Evolutionary conservation across 1,140 invertebrate species (phyloP).

Genomic region (Lutraria rhynchaena): DNA sequence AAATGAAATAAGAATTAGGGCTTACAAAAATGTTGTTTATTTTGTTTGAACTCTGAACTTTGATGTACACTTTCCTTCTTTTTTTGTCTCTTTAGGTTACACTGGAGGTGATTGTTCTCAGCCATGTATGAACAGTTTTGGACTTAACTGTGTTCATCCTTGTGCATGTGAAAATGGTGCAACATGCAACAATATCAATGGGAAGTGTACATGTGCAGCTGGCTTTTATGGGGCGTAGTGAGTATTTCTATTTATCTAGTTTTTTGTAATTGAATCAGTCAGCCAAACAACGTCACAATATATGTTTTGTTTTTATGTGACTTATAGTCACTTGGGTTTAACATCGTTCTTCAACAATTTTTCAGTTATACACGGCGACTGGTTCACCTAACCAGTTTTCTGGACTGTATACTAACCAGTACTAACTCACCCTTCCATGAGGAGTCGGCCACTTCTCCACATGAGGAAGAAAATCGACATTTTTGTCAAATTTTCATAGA

Average conservation of each 20-base stretch:
- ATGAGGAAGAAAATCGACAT: too few relatives aligned
- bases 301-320: background rate
- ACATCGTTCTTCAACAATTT: too few relatives aligned
- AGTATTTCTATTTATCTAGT: background rate
- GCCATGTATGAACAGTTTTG: slow-evolving; percentile 33
- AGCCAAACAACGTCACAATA: background rate
- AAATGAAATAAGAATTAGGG: too few relatives aligned
- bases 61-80: background rate
- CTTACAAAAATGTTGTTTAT: background rate
- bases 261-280: too few relatives aligned
- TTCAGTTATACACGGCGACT: background rate
- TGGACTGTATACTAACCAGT: background rate
- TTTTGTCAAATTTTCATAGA: too few relatives aligned
- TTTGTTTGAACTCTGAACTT: background rate
- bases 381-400: background rate
- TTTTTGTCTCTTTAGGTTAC: background rate
- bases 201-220: slow-evolving; percentile 18
- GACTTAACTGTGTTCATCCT: slow-evolving; percentile 28
- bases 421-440: too few relatives aligned
- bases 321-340: background rate
- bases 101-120: slow-evolving; percentile 9
- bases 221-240: slow-evolving; percentile 32
- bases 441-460: too few relatives aligned
- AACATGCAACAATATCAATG: slow-evolving; percentile 38
- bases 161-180: slow-evolving; percentile 34